phyloP scores from a whole-genome alignment of 2,888 invertebrate genomes.

The Andrena hattorfiana region DNA sequence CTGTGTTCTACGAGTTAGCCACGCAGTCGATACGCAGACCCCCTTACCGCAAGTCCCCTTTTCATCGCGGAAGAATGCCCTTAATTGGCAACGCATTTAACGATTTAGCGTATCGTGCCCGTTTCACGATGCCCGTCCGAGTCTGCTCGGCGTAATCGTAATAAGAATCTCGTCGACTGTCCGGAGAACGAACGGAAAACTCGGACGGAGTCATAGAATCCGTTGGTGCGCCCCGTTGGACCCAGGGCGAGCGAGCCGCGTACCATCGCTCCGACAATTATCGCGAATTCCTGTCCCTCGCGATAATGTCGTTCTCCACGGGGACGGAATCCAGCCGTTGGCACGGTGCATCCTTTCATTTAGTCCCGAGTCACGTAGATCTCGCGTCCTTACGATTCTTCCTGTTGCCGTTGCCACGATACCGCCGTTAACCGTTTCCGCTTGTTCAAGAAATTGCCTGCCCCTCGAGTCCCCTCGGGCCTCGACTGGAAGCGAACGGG shows the following conservation, averaged over 20 bases:
- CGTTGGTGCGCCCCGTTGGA: not conserved
- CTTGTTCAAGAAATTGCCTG: constrained; percentile 18
- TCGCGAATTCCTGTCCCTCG: constrained; percentile 2
- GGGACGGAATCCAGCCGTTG: constrained; percentile 1
- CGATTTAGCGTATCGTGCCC: constrained; percentile 46
- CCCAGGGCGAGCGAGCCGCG: not conserved
- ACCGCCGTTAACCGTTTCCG: constrained; percentile 4
- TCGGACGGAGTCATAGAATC: not conserved
- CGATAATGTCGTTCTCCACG: constrained; percentile 16
- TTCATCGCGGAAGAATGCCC: constrained; percentile 38
- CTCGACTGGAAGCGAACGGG: constrained; percentile 8
- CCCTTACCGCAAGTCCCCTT: not conserved
- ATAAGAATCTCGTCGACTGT: constrained; percentile 41
- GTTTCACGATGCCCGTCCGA: constrained; percentile 18
- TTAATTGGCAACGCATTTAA: constrained; percentile 58
- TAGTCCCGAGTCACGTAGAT: constrained; percentile 44
- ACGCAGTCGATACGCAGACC: constrained; percentile 8
- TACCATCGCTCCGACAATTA: not conserved
- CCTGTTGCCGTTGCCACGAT: constrained; percentile 32
- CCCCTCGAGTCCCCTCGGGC: constrained; percentile 14
- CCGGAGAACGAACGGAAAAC: not conserved
- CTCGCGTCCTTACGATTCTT: constrained; percentile 18
- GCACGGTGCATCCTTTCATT: constrained; percentile 22
- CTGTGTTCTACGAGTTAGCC: constrained; percentile 10
- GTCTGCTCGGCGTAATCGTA: constrained; percentile 38